Evolutionary conservation across 2,888 invertebrate species (phyloP), one percentile per base, ranked within the genome.

Genomic region (Phlogophora meticulosa): DNA sequence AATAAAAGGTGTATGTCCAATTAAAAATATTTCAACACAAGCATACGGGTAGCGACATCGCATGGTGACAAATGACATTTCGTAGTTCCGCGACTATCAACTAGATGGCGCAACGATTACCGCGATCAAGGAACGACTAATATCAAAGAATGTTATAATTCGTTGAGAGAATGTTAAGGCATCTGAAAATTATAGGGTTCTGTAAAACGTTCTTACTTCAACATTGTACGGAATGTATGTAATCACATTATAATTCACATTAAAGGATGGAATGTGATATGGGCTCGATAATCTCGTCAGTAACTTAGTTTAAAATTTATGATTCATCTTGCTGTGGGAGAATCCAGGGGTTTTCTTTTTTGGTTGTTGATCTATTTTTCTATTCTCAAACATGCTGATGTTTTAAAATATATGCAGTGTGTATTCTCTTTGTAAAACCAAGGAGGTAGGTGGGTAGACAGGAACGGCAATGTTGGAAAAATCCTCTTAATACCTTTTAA

Each of bases 31-130:
- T 48, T 43, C 28, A 32, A 38, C 3, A 28, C 7, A n/a, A 10
- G 17, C n/a, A 38, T 48, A 81, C 84, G 61, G 72, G 89, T 92
- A 92, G 95, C 95, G 95, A 94, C 95, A 94, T 94, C 95, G 88
- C 83, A 89, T 87, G 90, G 92, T 83, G 88, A 91, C 90, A 90
- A 86, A 82, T 88, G 94, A 95, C 94, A 95, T 87, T 85, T 88
- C 75, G 52, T 78, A 90, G 90, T 94, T 91, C 90, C 22, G 15
- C 28, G 59, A 15, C 17, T 17, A 52, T 55, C 42, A 57, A 79
- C 88, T 90, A 95, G 95, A 94, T 95, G 95, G 93, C 94, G 94
- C 67, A 74, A 78, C 78, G 3, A 65, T 74, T 66, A 61, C 72
- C 65, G 49, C 60, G 61, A 67, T 28, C 20, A 67, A 71, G 45